phyloP scores from a whole-genome alignment of 2,113 vertebrate genomes.

The Rhombomys opimus region DNA sequence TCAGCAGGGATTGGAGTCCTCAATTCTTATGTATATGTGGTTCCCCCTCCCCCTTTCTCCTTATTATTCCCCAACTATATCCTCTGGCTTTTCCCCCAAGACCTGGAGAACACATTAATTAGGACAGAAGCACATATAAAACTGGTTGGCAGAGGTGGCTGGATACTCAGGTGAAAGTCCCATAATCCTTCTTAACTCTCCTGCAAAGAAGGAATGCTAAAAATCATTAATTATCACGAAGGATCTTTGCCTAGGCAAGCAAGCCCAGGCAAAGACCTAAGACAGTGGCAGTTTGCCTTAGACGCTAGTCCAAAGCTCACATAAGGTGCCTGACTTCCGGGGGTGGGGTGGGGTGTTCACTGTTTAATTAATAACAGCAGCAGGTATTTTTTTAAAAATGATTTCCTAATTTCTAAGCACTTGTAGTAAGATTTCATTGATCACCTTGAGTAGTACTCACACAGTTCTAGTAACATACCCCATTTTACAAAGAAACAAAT shows the following conservation, averaged over 20 bases:
- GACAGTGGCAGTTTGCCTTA: neutral
- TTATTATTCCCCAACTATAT: neutral
- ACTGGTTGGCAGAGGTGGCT: neutral
- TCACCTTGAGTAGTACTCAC: neutral
- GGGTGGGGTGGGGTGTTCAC: neutral
- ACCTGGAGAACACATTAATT: neutral
- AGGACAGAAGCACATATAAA: neutral
- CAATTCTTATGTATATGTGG: neutral
- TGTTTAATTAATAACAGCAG: neutral
- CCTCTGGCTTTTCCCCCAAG: neutral
- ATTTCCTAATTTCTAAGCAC: constrained; percentile 34
- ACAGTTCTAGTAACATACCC: neutral
- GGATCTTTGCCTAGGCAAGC: neutral
- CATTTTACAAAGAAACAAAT: constrained; percentile 39
- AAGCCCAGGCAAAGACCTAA: neutral
- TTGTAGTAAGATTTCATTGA: neutral
- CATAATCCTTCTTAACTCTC: neutral
- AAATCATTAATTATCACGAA: neutral
- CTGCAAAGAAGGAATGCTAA: neutral
- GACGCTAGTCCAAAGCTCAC: neutral
- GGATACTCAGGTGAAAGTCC: neutral
- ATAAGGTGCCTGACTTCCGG: neutral
- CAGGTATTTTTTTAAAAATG: neutral
- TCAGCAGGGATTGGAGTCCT: neutral
- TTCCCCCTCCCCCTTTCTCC: no score